Evolutionary conservation across 2,888 invertebrate species (phyloP).

Genomic region (Rhabditophanes sp.): DNA sequence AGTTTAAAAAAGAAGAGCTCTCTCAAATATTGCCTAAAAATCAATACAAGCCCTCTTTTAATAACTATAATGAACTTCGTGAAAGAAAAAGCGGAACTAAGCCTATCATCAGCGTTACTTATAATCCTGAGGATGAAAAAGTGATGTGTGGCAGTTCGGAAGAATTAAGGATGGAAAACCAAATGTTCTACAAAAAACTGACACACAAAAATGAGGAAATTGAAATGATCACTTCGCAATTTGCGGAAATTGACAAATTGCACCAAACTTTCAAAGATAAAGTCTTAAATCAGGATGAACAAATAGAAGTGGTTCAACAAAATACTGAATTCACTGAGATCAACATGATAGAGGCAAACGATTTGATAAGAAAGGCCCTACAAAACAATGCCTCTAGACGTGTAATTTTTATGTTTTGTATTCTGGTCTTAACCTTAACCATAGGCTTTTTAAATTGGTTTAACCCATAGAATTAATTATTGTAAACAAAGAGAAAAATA

Average conservation of each 20-base stretch:
- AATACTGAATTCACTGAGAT: conserved; percentile 79
- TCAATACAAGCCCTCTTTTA: too few species aligned
- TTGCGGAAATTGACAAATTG: conserved; percentile 79
- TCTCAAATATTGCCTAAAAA: too few species aligned
- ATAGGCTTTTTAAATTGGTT: conserved; percentile 95
- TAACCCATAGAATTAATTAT: too few species aligned
- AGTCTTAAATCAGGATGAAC: conserved; percentile 59
- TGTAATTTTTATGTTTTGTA: conserved; percentile 81
- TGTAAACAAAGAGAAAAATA: too few species aligned
- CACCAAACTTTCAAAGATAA: conserved; percentile 89
- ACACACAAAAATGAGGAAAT: conserved; percentile 19
- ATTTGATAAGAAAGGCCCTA: conserved; percentile 78
- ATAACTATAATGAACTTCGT: too few species aligned
- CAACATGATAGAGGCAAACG: conserved; percentile 86
- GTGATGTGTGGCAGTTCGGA: too few species aligned
- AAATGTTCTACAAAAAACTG: conserved; percentile 11
- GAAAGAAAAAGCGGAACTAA: too few species aligned
- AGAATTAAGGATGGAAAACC: conserved; percentile 17
- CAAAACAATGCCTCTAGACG: conserved; percentile 85
- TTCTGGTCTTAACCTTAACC: conserved; percentile 85
- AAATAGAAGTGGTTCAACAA: conserved; percentile 73
- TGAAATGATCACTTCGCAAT: conserved; percentile 54
- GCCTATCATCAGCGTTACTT: too few species aligned
- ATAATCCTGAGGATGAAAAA: too few species aligned
- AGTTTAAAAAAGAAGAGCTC: too few species aligned